Base-by-base conservation (phyloP, 2,888 invertebrate species). In the Athripsodes cinereus region DNA sequence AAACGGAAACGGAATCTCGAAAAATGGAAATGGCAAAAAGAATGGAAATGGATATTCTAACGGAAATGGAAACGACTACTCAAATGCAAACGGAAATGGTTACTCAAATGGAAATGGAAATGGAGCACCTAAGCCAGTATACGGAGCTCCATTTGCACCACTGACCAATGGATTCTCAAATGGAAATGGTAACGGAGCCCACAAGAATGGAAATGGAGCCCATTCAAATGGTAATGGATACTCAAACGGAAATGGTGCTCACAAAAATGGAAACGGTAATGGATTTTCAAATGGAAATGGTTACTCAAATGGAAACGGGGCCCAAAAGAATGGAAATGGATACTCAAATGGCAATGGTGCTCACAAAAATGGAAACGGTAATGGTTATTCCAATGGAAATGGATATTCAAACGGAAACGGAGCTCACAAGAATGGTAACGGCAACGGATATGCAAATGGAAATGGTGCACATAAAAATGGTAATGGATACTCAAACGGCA, bases 261-360 rank as follows among this genome's bases (percentile, higher is more conserved):
- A 58, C 46, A 22, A 34, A 6, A 59, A 59, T 34, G 55, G 59
- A 22, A 59, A 55, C 46, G 55, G 55, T 10, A 10, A 55, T 31
- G 22, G 26, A 35, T 13, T 20, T 22, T 2, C 19, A 35, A 47
- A 21, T 47, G 53, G 53, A 16, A 54, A 58, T 40, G 57, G 59
- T 19, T 10, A 53, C 21, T 52, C 52, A 48, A 21, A 50, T 31
- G 49, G 47, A 22, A 56, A 44, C 22, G 51, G 55, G 5, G 55
- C 50, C 5, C 57, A 57, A 47, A 8, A 13, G 10, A 60, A 60
- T 26, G 57, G 57, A 22, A 57, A 57, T 40, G 58, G 58, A n/a
- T 40, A 56, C 26, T 44, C 31, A 10, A 53, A 53, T 20, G 52
- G 52, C 10, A 56, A 44, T 44, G 51, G 55, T 6, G 51, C 26